Evolutionary conservation across 2,888 invertebrate species (phyloP).

Genomic region (Heliconius ismenius): DNA sequence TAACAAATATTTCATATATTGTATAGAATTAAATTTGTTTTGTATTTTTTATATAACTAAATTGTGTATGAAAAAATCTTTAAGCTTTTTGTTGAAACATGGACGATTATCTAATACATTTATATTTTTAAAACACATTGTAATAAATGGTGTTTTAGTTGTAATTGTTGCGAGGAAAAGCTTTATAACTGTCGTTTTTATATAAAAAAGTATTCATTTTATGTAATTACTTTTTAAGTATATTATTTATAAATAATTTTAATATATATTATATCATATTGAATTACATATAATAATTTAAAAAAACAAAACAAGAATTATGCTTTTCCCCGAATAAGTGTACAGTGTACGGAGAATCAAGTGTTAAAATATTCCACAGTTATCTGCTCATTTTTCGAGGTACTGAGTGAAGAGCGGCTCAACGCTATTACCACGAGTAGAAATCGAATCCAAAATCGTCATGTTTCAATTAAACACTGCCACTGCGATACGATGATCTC

Average conservation of each 20-base stretch:
- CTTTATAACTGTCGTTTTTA: neutral
- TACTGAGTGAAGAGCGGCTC: no score
- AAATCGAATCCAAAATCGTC: neutral
- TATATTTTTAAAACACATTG: neutral
- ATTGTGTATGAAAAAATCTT: neutral
- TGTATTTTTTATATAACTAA: neutral
- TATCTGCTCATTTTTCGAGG: no score
- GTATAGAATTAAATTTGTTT: neutral
- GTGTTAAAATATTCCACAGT: no score
- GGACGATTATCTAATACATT: neutral
- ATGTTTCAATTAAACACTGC: no score
- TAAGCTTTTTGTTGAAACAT: neutral
- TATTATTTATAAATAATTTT: neutral
- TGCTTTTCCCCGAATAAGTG: no score
- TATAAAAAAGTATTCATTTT: no score
- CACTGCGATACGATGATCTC: neutral
- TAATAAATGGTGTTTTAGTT: neutral
- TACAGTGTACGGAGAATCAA: no score
- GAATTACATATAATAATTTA: neutral
- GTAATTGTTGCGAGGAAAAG: neutral
- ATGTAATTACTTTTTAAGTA: no score
- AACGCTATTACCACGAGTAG: neutral
- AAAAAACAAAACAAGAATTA: neutral
- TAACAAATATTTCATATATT: conserved; percentile 8
- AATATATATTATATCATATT: neutral